A percentile compares a stretch with the other conserved stretches of the same genome.
phyloP scores from a whole-genome alignment of 2,113 vertebrate species.

The Dasyornis broadbenti region DNA sequence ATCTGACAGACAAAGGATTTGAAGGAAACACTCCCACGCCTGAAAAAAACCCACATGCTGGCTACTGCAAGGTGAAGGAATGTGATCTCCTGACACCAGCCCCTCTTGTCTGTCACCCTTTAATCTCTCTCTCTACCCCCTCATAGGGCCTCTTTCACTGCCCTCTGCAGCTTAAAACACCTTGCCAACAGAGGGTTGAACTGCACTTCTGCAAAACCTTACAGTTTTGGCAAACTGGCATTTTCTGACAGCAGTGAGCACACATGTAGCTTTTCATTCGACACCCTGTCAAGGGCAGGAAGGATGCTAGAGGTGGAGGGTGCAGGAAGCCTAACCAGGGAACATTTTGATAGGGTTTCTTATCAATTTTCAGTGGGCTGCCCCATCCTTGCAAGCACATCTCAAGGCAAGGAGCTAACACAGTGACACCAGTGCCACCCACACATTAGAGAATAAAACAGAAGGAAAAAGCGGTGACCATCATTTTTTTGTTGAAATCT shows the following conservation, averaged over 20 bases:
- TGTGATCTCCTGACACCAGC: not conserved
- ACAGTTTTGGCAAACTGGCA: not conserved
- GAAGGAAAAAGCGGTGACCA: not conserved
- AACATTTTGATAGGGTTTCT: not conserved
- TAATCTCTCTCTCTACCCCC: not conserved
- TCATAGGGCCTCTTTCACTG: not conserved
- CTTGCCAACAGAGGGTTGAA: not conserved
- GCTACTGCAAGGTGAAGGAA: not conserved
- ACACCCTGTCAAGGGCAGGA: not conserved
- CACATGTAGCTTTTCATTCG: fast-evolving
- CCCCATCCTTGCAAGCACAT: not conserved
- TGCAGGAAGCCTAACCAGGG: not conserved
- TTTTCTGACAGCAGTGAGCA: not conserved
- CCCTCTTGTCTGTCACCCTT: not conserved
- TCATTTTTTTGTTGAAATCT: not conserved
- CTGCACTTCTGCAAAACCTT: not conserved
- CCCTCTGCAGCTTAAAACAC: not conserved
- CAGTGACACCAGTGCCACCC: not conserved
- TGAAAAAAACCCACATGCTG: not conserved
- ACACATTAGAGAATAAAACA: not conserved
- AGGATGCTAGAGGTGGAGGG: not conserved
- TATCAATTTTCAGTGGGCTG: not conserved
- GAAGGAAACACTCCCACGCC: not conserved
- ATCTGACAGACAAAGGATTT: not conserved
- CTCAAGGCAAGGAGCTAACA: not conserved